Percentiles rank a stretch among this genome's conserved stretches.
phyloP scores from a whole-genome alignment of 2,797 vertebrate genomes.

The Delichon dasypus region DNA sequence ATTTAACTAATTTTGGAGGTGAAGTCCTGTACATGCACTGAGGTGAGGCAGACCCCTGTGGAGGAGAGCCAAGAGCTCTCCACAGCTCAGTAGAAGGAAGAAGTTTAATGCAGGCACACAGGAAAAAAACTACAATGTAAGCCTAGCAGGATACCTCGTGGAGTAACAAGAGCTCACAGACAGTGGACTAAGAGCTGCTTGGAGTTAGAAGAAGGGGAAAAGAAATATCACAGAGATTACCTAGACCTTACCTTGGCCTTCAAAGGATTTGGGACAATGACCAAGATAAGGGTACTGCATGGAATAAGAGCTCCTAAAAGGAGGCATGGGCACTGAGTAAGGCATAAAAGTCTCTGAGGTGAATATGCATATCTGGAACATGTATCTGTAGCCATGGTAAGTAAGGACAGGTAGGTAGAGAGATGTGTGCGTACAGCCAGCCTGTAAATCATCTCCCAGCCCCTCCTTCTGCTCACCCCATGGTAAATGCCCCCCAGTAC shows the following conservation, averaged over 20 bases:
- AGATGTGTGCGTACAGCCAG: fast-evolving
- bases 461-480: not conserved
- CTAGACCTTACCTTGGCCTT: not conserved
- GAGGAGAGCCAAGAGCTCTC: not conserved
- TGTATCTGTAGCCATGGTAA: fast-evolving
- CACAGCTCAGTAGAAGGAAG: not conserved
- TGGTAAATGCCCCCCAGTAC: not conserved
- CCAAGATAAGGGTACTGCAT: not conserved
- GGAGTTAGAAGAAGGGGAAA: not conserved
- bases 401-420: not conserved
- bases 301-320: not conserved
- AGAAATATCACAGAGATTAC: not conserved
- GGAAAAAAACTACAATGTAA: not conserved
- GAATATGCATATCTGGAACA: not conserved
- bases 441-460: not conserved
- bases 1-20: not conserved
- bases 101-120: not conserved
- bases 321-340: fast-evolving
- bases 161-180: not conserved
- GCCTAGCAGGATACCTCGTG: not conserved
- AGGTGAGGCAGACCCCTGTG: not conserved
- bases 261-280: not conserved
- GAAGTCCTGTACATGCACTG: not conserved
- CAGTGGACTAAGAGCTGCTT: not conserved
- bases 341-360: not conserved